A percentile compares a stretch with the other conserved stretches of the same genome.
Conservation (phyloP, 2,797 vertebrate genomes). For the Chrosomus eos region DNA sequence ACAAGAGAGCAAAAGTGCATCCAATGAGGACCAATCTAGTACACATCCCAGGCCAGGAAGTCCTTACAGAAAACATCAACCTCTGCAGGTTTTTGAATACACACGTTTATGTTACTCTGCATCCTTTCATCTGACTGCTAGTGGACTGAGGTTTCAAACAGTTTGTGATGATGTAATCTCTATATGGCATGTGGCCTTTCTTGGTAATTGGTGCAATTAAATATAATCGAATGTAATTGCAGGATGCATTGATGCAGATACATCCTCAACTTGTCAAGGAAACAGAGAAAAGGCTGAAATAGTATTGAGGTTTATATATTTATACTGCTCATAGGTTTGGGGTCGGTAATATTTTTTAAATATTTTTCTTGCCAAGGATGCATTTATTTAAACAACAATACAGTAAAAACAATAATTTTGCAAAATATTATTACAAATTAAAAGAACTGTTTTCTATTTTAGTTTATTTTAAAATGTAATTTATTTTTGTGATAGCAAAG, state of each 20-base stretch:
- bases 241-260: conserved; percentile 59
- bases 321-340: not conserved
- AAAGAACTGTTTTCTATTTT: not conserved
- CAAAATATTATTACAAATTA: not conserved
- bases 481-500: not conserved
- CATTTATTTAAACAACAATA: not conserved
- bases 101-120: conserved; percentile 1
- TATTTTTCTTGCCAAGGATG: not conserved
- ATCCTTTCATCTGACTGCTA: conserved; percentile 10
- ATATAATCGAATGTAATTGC: conserved; percentile 58
- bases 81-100: conserved; percentile 1
- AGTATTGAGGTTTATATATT: not conserved
- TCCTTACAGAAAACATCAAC: not conserved
- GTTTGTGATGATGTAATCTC: conserved; percentile 8
- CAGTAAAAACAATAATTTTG: not conserved
- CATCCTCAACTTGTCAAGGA: conserved; percentile 8
- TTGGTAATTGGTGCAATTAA: conserved; percentile 50
- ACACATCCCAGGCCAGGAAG: conserved; percentile 22
- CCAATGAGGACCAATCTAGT: not conserved
- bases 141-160: conserved; percentile 18
- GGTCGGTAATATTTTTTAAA: not conserved
- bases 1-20: not conserved
- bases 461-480: not conserved
- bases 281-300: conserved; percentile 1
- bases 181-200: conserved; percentile 20